These are phyloP conservation scores for Ormyrus thymus DNA, from an alignment of 2,888 invertebrate species.

Conservation along the genomic window DNA sequence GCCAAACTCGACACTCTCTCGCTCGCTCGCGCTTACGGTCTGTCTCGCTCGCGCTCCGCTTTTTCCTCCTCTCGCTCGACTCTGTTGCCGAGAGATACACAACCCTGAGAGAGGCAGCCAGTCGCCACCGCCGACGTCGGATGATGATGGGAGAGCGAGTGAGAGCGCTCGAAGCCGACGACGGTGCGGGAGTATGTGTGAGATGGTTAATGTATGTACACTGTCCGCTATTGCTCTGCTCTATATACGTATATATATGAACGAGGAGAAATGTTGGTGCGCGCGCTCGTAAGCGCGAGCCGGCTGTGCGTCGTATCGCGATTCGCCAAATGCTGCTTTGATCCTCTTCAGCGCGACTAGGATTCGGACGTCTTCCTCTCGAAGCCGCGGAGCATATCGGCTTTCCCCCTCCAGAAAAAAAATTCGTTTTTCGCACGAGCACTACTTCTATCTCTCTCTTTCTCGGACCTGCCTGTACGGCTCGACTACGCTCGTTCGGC, in stretches of 20 bases:
- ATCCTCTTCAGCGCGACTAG: neutral
- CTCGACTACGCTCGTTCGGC: neutral
- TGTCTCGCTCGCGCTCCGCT: constrained; percentile 8
- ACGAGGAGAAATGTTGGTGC: neutral
- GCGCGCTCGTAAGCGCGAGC: constrained; percentile 10
- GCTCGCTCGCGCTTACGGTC: constrained; percentile 11
- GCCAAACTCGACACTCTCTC: neutral
- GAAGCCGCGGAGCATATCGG: constrained; percentile 10
- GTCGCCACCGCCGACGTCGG: constrained; percentile 25
- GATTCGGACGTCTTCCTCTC: neutral
- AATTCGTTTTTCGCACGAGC: neutral
- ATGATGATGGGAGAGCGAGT: constrained; percentile 3
- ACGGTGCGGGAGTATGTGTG: constrained; percentile 17
- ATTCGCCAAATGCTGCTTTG: neutral
- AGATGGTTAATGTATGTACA: neutral
- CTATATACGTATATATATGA: neutral
- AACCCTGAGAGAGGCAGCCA: constrained; percentile 6
- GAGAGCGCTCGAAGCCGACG: constrained; percentile 29
- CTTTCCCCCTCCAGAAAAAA: neutral
- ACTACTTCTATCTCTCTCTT: constrained; percentile 56
- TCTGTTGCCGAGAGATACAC: constrained; percentile 42
- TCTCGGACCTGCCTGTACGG: neutral
- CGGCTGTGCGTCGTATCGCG: neutral
- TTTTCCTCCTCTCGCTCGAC: constrained; percentile 19
- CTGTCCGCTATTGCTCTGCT: neutral